phyloP scores from a whole-genome alignment of 2,113 vertebrate genomes.

The Plectropomus leopardus region DNA sequence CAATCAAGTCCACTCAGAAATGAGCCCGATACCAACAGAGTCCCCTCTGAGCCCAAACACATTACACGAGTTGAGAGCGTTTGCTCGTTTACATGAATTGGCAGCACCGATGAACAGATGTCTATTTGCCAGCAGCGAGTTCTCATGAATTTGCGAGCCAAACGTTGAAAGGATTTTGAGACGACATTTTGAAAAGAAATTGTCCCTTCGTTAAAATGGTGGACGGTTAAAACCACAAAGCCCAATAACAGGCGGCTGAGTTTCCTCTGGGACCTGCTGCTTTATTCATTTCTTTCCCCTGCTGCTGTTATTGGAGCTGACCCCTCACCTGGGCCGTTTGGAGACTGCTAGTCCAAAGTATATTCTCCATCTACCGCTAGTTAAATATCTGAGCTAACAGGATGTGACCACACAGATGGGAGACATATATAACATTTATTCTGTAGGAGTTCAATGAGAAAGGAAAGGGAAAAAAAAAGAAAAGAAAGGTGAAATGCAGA shows the following conservation, averaged over 20 bases:
- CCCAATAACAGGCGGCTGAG: slow-evolving; percentile 36
- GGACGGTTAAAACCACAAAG: slow-evolving; percentile 63
- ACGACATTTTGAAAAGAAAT: slow-evolving; percentile 65
- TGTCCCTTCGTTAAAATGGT: slow-evolving; percentile 57
- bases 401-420: slow-evolving; percentile 51
- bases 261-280: slow-evolving; percentile 49
- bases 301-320: slow-evolving; percentile 56
- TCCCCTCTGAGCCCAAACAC: slow-evolving; percentile 35
- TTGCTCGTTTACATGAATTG: slow-evolving; percentile 46
- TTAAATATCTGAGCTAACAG: slow-evolving; percentile 30
- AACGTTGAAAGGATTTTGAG: slow-evolving; percentile 43
- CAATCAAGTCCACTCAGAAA: slow-evolving; percentile 62
- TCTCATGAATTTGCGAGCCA: slow-evolving; percentile 37
- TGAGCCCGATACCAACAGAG: slow-evolving; percentile 39
- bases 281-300: slow-evolving; percentile 53
- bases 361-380: slow-evolving; percentile 19
- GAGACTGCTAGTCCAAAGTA: neutral
- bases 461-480: slow-evolving; percentile 5
- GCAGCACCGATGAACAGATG: slow-evolving; percentile 39
- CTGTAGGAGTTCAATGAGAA: neutral
- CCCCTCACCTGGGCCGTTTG: slow-evolving; percentile 46
- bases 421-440: slow-evolving; percentile 38
- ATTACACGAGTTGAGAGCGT: slow-evolving; percentile 29
- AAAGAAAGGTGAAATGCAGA: slow-evolving; percentile 11
- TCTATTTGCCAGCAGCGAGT: slow-evolving; percentile 39